These are phyloP conservation scores for Trichopria drosophilae DNA, from an alignment of 2,888 invertebrate genomes.

Conservation along the genomic window DNA sequence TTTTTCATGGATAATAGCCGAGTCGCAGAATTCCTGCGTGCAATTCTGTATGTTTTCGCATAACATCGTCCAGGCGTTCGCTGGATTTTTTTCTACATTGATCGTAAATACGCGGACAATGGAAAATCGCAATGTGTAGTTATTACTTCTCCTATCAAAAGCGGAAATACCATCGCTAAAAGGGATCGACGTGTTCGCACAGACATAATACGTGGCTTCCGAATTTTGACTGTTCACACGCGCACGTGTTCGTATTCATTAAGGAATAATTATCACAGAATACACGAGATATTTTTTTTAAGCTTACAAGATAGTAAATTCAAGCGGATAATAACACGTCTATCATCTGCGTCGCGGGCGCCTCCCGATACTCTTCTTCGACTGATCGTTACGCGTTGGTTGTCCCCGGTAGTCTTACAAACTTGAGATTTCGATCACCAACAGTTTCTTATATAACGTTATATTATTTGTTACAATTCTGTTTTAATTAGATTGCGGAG, in stretches of 20 bases:
- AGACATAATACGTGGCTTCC: constrained; percentile 29
- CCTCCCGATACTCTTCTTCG: too few relatives aligned
- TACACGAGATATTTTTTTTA: constrained; percentile 55
- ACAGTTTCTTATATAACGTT: constrained; percentile 7
- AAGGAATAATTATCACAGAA: constrained; percentile 57
- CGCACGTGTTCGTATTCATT: constrained; percentile 36
- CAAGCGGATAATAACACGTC: constrained; percentile 52
- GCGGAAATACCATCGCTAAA: constrained; percentile 51
- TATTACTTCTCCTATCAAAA: too few relatives aligned
- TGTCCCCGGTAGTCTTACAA: too few relatives aligned
- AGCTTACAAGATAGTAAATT: constrained; percentile 55
- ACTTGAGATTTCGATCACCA: too few relatives aligned
- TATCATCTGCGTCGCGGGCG: constrained; percentile 40
- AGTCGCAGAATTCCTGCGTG: too few relatives aligned
- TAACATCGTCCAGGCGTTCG: too few relatives aligned
- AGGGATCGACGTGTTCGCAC: constrained; percentile 39
- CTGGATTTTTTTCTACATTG: too few relatives aligned
- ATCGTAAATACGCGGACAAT: constrained; percentile 42
- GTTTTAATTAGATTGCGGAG: constrained; percentile 45
- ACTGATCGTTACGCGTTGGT: too few relatives aligned
- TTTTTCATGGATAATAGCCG: too few relatives aligned
- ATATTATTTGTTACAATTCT: constrained; percentile 31
- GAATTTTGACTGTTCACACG: constrained; percentile 24
- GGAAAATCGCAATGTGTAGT: constrained; percentile 45
- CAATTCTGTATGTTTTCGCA: too few relatives aligned